Percentiles rank a stretch among this genome's conserved stretches.
Conservation (phyloP, 1,140 invertebrate genomes). For the Parasteatoda tepidariorum region DNA sequence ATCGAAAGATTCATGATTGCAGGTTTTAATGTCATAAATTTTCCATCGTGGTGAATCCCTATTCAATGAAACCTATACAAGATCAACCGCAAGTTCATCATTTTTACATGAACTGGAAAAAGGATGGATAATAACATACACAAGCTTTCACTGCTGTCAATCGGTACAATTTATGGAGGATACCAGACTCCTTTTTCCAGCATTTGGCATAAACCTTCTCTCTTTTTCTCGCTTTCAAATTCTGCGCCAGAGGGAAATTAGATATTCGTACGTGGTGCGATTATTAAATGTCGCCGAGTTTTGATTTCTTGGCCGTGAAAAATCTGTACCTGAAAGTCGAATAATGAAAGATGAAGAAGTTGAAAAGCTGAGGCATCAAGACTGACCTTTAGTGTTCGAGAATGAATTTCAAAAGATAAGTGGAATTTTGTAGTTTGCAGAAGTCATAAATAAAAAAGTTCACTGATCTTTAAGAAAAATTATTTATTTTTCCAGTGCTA, state of each 20-base stretch:
- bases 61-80: not conserved
- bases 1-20: not conserved
- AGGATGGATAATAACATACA: not conserved
- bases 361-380: too few species aligned
- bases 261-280: slow-evolving; percentile 15
- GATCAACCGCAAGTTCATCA: slow-evolving; percentile 4
- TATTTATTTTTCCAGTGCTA: too few species aligned
- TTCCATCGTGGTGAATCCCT: not conserved
- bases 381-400: too few species aligned
- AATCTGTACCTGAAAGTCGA: too few species aligned
- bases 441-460: too few species aligned
- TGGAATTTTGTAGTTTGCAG: too few species aligned
- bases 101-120: too few species aligned
- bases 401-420: too few species aligned
- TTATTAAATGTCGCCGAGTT: slow-evolving; percentile 2
- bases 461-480: too few species aligned
- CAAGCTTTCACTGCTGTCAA: not conserved
- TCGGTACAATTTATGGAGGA: not conserved
- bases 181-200: slow-evolving; percentile 8
- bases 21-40: slow-evolving; percentile 3
- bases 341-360: too few species aligned
- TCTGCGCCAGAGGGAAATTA: not conserved
- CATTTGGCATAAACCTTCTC: slow-evolving; percentile 8
- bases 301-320: slow-evolving; percentile 10
- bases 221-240: slow-evolving; percentile 13